These are phyloP conservation scores for Acleris literana DNA, from an alignment of 2,888 invertebrate species.

Conservation along the genomic window DNA sequence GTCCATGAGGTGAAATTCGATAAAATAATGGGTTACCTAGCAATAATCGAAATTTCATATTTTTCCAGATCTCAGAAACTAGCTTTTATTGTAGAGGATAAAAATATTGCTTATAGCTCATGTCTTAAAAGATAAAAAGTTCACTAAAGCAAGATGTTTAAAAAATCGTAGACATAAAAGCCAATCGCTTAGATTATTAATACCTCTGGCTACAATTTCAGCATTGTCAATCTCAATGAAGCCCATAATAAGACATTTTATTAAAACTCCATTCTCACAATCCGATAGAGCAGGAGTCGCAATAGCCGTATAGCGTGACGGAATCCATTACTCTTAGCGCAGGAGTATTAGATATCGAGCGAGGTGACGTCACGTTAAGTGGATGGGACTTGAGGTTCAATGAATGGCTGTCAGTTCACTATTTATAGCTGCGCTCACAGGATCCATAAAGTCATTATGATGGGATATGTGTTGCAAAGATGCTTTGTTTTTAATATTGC, in stretches of 20 bases:
- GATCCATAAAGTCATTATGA: constrained; percentile 19
- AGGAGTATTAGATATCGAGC: constrained; percentile 52
- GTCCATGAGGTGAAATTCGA: too few species aligned
- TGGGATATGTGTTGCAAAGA: constrained; percentile 10
- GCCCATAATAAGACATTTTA: not conserved
- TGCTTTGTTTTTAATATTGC: not conserved
- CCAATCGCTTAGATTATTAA: too few species aligned
- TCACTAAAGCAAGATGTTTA: too few species aligned
- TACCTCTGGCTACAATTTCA: too few species aligned
- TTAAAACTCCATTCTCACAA: constrained; percentile 14
- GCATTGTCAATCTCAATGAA: not conserved
- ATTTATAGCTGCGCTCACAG: constrained; percentile 28
- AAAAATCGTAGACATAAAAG: too few species aligned
- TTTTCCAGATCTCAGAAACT: too few species aligned
- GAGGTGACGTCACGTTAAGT: constrained; percentile 46
- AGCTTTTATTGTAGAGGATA: too few species aligned
- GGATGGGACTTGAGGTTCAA: constrained; percentile 34
- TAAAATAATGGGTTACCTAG: too few species aligned
- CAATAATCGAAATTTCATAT: too few species aligned
- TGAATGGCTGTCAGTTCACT: constrained; percentile 31
- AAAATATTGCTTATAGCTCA: too few species aligned
- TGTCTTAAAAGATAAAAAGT: too few species aligned
- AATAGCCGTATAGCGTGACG: constrained; percentile 49
- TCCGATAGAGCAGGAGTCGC: constrained; percentile 29
- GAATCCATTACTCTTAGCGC: constrained; percentile 50